Percentiles rank a stretch among this genome's conserved stretches.
Conservation (phyloP, 2,797 vertebrate genomes). For the Petrocephalus sullivani region DNA sequence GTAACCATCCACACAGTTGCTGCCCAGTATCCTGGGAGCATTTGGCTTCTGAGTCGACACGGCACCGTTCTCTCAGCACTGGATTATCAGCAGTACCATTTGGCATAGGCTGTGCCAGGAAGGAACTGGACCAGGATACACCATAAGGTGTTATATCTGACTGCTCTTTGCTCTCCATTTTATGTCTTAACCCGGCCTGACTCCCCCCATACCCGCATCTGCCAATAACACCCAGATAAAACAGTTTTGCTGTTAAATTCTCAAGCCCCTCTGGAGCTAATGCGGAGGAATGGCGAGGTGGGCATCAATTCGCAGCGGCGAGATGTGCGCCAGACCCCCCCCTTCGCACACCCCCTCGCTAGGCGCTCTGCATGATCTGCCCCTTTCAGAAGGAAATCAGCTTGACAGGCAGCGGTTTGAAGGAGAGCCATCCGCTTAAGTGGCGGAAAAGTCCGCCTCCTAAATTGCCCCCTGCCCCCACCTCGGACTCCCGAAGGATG, state of each 20-base stretch:
- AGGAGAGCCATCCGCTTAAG: neutral
- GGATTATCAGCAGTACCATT: neutral
- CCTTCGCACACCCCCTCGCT: neutral
- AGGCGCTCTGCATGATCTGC: neutral
- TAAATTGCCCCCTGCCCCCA: neutral
- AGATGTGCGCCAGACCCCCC: neutral
- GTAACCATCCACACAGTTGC: neutral
- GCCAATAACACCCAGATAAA: neutral
- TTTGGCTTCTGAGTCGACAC: neutral
- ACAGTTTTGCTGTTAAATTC: neutral
- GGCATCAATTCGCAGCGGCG: neutral
- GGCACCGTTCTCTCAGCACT: neutral
- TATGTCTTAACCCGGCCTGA: neutral
- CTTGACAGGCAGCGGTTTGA: neutral
- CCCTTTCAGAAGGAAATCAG: neutral
- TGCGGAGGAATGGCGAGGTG: neutral
- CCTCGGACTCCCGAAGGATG: neutral
- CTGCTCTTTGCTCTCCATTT: neutral
- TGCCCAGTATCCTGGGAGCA: conserved; percentile 25
- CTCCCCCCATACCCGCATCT: neutral
- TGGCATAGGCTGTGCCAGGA: neutral
- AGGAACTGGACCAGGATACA: neutral
- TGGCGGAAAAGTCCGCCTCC: neutral
- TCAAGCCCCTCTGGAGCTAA: neutral
- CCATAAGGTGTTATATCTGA: neutral